Base-by-base conservation (phyloP, 2,113 vertebrate species). In the Vimba vimba region DNA sequence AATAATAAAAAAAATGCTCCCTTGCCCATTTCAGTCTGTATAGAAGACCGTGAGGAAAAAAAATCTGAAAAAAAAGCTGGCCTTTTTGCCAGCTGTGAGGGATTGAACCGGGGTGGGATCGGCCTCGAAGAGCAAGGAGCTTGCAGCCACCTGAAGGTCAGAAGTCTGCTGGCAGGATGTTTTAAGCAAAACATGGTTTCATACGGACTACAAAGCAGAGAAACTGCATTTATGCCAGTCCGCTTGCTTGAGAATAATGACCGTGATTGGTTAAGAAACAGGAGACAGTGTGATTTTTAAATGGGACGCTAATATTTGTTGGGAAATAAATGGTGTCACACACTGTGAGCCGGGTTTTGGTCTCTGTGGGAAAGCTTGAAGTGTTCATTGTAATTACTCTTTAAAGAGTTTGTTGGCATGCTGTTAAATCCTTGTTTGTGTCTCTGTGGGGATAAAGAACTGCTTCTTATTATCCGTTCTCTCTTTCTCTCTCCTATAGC, bases 401-500 rank as follows among this genome's bases (percentile, higher is more conserved):
- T 19, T 27, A 64, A 86, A 15, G 27, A 76, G 25, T 60, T 50
- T 77, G 71, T 39, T 73, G 47, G 6, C 80, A 19, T 77, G 27
- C 83, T 86, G 33, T 80, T 87, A 68, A 50, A 47, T 13, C 39
- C 30, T 85, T 88, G 86, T 87, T 84, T 52, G 47, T 45, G 15
- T n/a, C 19, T 79, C 45, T 78, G 77, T 50, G 68, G 39, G 69
- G 8, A 59, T 77, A 27, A 55, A 55, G 25, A 11, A 45, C 21
- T 27, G 30, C 1, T 78, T 43, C 50, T 60, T 17, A 71, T 62
- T 62, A 30, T 76, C n/a, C 47, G 21, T 57, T 11, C 25, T 64
- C 17, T 21, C 55, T 68, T 71, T 64, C 55, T 12, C 33, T 75
- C 52, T 88, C 75, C 73, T 85, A 23, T 88, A 99, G 97, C 96